Conservation (phyloP, 2,888 invertebrate species). For the Microctonus brassicae region DNA sequence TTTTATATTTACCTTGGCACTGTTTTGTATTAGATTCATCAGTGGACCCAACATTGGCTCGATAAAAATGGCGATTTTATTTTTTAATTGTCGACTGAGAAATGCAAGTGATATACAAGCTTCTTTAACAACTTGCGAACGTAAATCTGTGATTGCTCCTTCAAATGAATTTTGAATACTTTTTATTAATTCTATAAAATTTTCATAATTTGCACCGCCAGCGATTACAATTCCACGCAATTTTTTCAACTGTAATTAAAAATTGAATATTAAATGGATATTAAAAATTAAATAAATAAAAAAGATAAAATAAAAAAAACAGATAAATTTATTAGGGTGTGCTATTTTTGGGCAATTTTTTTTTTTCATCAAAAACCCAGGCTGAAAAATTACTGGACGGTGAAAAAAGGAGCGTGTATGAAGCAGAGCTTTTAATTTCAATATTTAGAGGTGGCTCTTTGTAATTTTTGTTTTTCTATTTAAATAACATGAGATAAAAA, state of each 20-base stretch:
- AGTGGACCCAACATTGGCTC: slow-evolving; percentile 86
- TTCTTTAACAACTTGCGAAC: slow-evolving; percentile 96
- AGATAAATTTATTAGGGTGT: no score
- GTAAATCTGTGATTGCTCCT: slow-evolving; percentile 85
- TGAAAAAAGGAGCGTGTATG: no score
- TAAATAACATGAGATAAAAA: no score
- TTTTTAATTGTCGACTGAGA: slow-evolving; percentile 86
- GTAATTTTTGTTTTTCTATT: no score
- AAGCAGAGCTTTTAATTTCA: no score
- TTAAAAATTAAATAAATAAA: neutral
- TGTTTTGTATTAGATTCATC: slow-evolving; percentile 93
- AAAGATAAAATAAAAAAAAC: no score
- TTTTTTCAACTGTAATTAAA: slow-evolving; percentile 79
- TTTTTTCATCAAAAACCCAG: no score
- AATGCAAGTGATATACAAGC: slow-evolving; percentile 95
- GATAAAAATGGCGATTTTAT: slow-evolving; percentile 88
- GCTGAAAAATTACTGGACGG: no score
- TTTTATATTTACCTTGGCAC: slow-evolving; percentile 83
- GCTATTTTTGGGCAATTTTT: no score
- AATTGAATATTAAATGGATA: slow-evolving; percentile 12
- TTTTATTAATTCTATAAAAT: slow-evolving; percentile 83
- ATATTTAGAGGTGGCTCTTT: no score
- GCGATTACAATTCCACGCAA: slow-evolving; percentile 86
- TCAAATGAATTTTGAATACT: slow-evolving; percentile 86
- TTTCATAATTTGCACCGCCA: slow-evolving; percentile 80